Evolutionary conservation across 1,140 invertebrate species (phyloP), one percentile per base, ranked within the genome.

Genomic region (Druon quercuslanigerum): DNA sequence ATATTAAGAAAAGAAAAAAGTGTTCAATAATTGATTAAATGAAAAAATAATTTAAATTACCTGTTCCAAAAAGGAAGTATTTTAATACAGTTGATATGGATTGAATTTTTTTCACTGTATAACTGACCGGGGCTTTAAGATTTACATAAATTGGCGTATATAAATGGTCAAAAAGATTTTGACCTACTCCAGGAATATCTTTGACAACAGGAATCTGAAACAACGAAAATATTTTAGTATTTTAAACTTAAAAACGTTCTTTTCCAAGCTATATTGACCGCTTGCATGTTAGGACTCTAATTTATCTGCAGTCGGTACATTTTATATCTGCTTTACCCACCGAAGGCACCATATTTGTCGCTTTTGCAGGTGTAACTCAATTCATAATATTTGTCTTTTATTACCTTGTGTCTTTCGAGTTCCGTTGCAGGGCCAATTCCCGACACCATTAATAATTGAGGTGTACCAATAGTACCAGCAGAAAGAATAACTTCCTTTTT

Each of bases 91-190:
- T 93, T 7, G 86, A 82, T 0, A 93, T 79, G 66, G 90, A 92
- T 73, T 94, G 92, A 0, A 96, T 86, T 83, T 95, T 95, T 25
- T 90, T 86, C 7, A 95, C 79, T 6, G 94, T 96, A 16, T 95
- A 90, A 80, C 94, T 95, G 51, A 94, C 90, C 0, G 93, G 92
- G 16, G 91, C 89, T 74, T 93, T 90, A 40, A 95, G 90, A 73
- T 93, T 94, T 2, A 95, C 92, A 76, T 94, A 96, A 0, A 96
- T 79, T 0, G 95, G 95, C 76, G 95, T 86, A 84, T 95, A 94
- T 79, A 96, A 89, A 82, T 96, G 96, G 84, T 97, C 96, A 79
- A 95, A 94, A 0, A 95, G 86, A 81, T 95, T 95, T 51, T 89
- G 86, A 0, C 95, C 95, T 1, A 95, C 94, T n/a, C 84, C 76